Base-by-base conservation (phyloP, 2,888 invertebrate genomes). In the Hymenopus coronatus region DNA sequence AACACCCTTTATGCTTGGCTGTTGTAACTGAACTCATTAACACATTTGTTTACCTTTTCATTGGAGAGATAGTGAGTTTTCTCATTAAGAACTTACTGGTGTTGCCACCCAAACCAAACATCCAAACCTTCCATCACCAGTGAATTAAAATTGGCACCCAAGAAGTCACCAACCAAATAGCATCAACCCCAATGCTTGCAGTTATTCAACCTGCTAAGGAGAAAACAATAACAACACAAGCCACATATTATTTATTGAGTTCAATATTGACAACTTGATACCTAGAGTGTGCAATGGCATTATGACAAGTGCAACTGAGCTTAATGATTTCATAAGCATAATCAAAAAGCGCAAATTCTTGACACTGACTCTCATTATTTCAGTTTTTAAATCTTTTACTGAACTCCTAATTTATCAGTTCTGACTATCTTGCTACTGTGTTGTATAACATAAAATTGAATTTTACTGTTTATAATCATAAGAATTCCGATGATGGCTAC, bases 71-170 rank as follows among this genome's bases (percentile, higher is more conserved):
- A 84, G 88, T 85, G 82, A 87, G 87, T 87, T 87, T 82, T 87
- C 86, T 86, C 82, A 83, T 88, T 84, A 30, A 85, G n/a, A n/a
- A 87, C 87, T 87, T 87, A 87, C 87, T 87, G 87, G 87, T 87
- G 87, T 87, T 87, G 54, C 28, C 81, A 87, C 87, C 87, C 87
- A 87, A 87, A 87, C 87, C 87, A 87, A 88, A 89, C 89, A 70
- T 70, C 88, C 88, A 84, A 88, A 89, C 89, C 89, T 89, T 88
- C 89, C 89, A 28, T 88, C 89, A 89, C 89, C 89, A 89, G 33
- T 84, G 33, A 88, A 70, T 86, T 84, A 88, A 88, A 82, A 89
- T 84, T 82, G 84, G 89, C 82, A 40, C 88, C 85, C 89, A 88
- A 89, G 88, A 88, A 88, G 88, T 88, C 85, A 88, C 46, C 88